Percentiles rank a stretch among this genome's conserved stretches.
Evolutionary conservation across 2,797 vertebrate genomes (phyloP).

Genomic region (Diceros bicornis): DNA sequence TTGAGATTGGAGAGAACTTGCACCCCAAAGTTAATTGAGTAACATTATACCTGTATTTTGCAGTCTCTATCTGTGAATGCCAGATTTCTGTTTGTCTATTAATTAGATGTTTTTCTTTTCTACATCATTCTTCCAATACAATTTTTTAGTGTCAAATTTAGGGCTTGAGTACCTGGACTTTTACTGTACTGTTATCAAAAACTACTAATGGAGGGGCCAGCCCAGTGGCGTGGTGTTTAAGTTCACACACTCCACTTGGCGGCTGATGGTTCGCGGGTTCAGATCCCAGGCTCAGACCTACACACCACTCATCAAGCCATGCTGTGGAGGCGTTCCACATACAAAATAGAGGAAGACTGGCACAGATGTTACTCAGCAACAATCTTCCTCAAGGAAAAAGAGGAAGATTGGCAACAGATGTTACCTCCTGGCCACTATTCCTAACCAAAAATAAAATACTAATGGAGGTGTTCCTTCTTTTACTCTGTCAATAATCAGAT

Average conservation of each 20-base stretch:
- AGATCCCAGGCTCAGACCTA: no score
- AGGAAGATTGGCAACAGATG: no score
- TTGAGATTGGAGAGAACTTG: not conserved
- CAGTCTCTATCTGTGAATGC: not conserved
- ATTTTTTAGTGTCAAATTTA: not conserved
- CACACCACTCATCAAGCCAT: no score
- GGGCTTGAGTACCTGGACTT: not conserved
- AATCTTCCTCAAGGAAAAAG: no score
- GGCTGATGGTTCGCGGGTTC: no score
- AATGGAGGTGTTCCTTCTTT: not conserved
- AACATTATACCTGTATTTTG: not conserved
- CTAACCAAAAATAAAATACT: not conserved
- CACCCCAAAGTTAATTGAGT: not conserved
- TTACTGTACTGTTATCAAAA: not conserved
- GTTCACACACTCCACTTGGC: no score
- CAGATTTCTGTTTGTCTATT: not conserved
- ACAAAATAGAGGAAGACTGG: no score
- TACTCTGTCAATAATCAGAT: not conserved
- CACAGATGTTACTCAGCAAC: no score
- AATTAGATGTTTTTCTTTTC: not conserved
- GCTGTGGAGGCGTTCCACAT: no score
- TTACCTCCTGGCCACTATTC: no score
- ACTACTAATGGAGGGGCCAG: not conserved
- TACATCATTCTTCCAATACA: not conserved
- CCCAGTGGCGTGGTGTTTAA: no score